Conservation (phyloP, 1,140 invertebrate genomes). For the Phenacoccus solenopsis region DNA sequence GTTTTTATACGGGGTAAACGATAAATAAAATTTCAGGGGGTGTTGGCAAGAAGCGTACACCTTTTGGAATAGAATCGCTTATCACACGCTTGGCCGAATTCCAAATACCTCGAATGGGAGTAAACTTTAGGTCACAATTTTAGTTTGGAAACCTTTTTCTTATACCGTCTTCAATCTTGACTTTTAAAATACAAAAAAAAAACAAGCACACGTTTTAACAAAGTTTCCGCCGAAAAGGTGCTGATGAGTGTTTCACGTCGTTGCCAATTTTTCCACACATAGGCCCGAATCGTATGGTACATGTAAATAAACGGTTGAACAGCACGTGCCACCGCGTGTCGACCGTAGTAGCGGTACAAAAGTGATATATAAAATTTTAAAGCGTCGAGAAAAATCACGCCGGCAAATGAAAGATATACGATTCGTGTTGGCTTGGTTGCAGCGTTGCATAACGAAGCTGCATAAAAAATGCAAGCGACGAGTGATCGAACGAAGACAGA, state of each 20-base stretch:
- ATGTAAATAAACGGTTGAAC: too few relatives aligned
- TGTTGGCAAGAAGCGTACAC: slow-evolving; percentile 13
- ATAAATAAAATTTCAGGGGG: slow-evolving; percentile 15
- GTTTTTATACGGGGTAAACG: neutral
- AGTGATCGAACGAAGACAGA: too few relatives aligned
- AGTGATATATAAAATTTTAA: too few relatives aligned
- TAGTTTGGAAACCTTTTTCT: slow-evolving; percentile 5
- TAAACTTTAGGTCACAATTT: slow-evolving; percentile 13
- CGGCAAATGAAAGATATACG: too few relatives aligned
- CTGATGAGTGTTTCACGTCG: neutral
- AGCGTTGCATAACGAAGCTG: too few relatives aligned
- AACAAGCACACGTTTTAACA: slow-evolving; percentile 6
- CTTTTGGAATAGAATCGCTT: slow-evolving; percentile 12
- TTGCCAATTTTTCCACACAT: slow-evolving; percentile 9
- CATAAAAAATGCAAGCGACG: too few relatives aligned
- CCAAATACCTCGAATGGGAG: slow-evolving; percentile 6
- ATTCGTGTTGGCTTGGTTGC: too few relatives aligned
- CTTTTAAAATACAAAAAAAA: neutral
- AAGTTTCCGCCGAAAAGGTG: neutral
- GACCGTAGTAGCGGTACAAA: too few relatives aligned
- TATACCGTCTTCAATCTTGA: slow-evolving; percentile 6
- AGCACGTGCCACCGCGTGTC: too few relatives aligned
- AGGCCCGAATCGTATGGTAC: too few relatives aligned
- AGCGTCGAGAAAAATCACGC: too few relatives aligned
- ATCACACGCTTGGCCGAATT: slow-evolving; percentile 12